phyloP scores from a whole-genome alignment of 2,113 vertebrate genomes.

The Charina bottae region DNA sequence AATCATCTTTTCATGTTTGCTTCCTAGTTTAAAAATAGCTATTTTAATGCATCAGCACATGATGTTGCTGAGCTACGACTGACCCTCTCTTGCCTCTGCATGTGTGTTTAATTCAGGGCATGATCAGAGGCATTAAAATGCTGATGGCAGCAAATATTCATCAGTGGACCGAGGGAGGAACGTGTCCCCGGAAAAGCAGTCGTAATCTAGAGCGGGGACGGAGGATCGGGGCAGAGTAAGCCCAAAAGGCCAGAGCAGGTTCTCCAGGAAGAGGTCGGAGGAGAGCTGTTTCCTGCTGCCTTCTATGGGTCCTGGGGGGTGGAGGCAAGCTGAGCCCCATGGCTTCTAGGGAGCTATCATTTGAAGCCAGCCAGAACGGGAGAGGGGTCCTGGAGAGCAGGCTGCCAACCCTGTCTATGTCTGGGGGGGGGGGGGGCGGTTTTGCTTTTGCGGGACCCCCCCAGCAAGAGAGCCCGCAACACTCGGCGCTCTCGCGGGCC shows the following conservation, averaged over 20 bases:
- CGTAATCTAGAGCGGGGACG: background rate
- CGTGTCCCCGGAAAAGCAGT: background rate
- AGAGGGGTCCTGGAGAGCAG: background rate
- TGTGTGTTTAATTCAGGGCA: constrained; percentile 31
- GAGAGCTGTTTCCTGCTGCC: background rate
- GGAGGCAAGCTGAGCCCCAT: no score
- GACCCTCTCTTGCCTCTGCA: constrained; percentile 31
- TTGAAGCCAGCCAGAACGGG: background rate
- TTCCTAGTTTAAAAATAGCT: constrained; percentile 45
- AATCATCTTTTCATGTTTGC: constrained; percentile 30
- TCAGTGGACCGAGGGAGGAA: constrained; percentile 13
- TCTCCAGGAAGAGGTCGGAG: background rate
- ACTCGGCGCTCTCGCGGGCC: no score
- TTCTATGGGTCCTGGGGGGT: background rate
- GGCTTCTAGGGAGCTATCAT: background rate
- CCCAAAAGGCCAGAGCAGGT: background rate
- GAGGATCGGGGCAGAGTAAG: background rate
- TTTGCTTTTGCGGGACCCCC: background rate
- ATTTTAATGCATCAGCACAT: constrained; percentile 38
- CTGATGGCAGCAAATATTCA: constrained; percentile 43
- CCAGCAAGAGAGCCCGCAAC: constrained; percentile 10
- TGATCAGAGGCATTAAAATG: constrained; percentile 40
- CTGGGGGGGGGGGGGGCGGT: no score
- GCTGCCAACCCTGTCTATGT: background rate
- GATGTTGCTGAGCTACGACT: constrained; percentile 12